Evolutionary conservation across 2,113 vertebrate genomes (phyloP), one percentile per base, ranked within the genome.

Genomic region (Entomyzon cyanotis): DNA sequence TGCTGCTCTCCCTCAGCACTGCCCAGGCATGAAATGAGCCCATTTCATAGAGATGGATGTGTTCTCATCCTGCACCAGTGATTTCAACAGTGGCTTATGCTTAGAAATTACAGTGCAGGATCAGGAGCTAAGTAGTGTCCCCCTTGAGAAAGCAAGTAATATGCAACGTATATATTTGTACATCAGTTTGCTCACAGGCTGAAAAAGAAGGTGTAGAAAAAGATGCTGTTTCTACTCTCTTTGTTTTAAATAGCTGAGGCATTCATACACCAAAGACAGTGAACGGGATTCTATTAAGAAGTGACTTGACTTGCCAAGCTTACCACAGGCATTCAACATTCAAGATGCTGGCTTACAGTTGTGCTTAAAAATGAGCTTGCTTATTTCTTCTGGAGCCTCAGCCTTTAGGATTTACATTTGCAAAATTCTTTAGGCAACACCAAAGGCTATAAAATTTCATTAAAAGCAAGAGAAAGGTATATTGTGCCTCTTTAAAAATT

Each of bases 51-150:
- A 73, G 15, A 63, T 15, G 3, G 8, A 56, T 7, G 6, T 39
- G 27, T 33, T 60, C 47, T 58, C 16, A 69, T 12, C 12, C 55
- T 28, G 20, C 33, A 55, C 5, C 15, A 11, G 12, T 18, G 37
- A 50, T 13, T 91, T 73, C 28, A 49, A 17, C 25, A 41, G 33
- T 3, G 5, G 12, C 3, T 64, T 35, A 49, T 10, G 18, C n/a
- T 76, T 50, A 82, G 18, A 84, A 84, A 81, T 37, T 28, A 49
- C 28, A 64, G 24, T 58, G 62, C 23, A 80, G 31, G 17, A 82
- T 23, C 0, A 0, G 5, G 11, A 63, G 8, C 5, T 23, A 23
- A 18, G 6, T 4, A 60, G 31, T 1, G 9, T 22, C 21, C 35
- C 49, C 27, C 24, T 1, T 33, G 8, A 65, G 6, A 74, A 15